Conservation (phyloP, 37 sponge, comb jelly and placozoan species). For the Aplysina aerophoba region DNA sequence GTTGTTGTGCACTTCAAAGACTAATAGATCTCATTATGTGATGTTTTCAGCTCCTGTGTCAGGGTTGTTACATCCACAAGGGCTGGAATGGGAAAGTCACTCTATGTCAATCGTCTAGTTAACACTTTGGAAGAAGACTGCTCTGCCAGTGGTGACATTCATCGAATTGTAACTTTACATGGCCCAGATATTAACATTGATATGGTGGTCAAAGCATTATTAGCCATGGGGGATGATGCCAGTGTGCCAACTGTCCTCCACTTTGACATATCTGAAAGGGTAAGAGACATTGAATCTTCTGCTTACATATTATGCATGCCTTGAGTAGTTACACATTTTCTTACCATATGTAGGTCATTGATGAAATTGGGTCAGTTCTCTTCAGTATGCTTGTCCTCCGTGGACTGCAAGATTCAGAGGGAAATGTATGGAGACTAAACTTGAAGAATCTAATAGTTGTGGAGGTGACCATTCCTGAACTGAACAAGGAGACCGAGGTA, state of each 20-base stretch:
- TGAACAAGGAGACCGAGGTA: constrained; percentile 5
- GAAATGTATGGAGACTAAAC: constrained; percentile 63
- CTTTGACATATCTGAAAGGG: constrained; percentile 64
- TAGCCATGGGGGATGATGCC: background rate
- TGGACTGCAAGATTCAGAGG: constrained; percentile 51
- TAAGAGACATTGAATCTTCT: constrained; percentile 17
- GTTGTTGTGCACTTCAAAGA: too few species aligned
- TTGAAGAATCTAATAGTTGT: constrained; percentile 52
- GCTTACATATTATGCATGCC: background rate
- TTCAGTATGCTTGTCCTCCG: constrained; percentile 61
- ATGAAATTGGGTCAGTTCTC: constrained; percentile 43
- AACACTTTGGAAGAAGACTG: background rate
- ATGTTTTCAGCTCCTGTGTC: constrained; percentile 53
- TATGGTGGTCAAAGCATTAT: constrained; percentile 36
- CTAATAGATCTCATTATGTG: too few species aligned
- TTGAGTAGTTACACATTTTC: background rate
- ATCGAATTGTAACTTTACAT: constrained; percentile 55
- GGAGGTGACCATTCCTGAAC: constrained; percentile 46
- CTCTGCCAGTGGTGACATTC: background rate
- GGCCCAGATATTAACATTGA: constrained; percentile 61
- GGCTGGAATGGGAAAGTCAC: constrained; percentile 80
- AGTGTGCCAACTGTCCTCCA: constrained; percentile 36
- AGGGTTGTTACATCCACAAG: constrained; percentile 61
- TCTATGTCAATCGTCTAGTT: constrained; percentile 54
- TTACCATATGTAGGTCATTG: constrained; percentile 28